Evolutionary conservation across 2,888 invertebrate species (phyloP).

Genomic region (Diloba caeruleocephala): DNA sequence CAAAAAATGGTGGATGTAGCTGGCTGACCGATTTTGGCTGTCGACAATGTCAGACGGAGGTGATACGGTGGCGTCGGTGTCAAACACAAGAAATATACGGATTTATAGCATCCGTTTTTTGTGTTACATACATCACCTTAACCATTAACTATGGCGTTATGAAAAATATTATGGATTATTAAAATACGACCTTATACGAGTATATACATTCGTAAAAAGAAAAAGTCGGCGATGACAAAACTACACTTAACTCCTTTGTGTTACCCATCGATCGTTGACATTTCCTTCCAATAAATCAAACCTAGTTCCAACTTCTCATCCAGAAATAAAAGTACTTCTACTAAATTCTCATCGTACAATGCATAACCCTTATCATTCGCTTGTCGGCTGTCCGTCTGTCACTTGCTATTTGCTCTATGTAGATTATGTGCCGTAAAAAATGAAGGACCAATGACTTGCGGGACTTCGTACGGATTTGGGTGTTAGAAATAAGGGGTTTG

Average conservation of each 20-base stretch:
- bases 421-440: slow-evolving; percentile 42
- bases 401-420: slow-evolving; percentile 40
- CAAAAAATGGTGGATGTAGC: no score
- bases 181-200: no score
- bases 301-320: slow-evolving; percentile 6
- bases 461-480: neutral
- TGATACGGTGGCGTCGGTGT: no score
- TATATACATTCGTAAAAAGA: no score
- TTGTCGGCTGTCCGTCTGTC: slow-evolving; percentile 51
- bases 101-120: no score
- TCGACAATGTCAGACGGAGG: no score
- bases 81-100: no score
- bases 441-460: slow-evolving; percentile 27
- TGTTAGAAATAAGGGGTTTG: neutral
- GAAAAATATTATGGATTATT: no score
- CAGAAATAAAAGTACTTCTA: slow-evolving; percentile 5
- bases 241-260: slow-evolving; percentile 6
- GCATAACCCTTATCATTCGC: slow-evolving; percentile 54
- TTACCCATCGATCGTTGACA: slow-evolving; percentile 16
- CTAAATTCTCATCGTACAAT: slow-evolving; percentile 18
- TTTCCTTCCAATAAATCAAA: slow-evolving; percentile 36
- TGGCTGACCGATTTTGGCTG: no score
- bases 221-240: slow-evolving; percentile 29
- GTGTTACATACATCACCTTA: no score
- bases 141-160: no score